These are phyloP conservation scores for Neoitamus cyanurus DNA, from an alignment of 2,888 invertebrate species.

Conservation along the genomic window DNA sequence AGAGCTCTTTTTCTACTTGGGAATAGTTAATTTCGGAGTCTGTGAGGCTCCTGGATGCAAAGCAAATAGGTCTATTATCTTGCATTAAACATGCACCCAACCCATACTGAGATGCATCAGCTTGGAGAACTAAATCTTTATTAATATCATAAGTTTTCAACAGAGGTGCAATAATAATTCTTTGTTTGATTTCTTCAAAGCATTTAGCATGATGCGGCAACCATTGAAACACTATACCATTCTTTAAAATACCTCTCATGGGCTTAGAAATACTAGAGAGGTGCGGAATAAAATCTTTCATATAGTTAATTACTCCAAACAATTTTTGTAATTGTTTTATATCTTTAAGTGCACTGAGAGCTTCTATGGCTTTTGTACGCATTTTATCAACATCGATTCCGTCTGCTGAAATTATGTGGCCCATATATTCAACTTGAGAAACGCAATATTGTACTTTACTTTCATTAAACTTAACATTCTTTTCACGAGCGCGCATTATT, in stretches of 20 bases:
- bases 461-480: conserved; percentile 46
- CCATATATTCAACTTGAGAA: background rate
- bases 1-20: conserved; percentile 53
- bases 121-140: conserved; percentile 8
- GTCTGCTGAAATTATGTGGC: background rate
- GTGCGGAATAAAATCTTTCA: conserved; percentile 28
- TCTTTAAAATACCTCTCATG: conserved; percentile 16
- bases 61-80: conserved; percentile 41
- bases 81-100: conserved; percentile 49
- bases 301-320: conserved; percentile 36
- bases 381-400: conserved; percentile 36
- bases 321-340: conserved; percentile 55
- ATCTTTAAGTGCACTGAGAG: conserved; percentile 51
- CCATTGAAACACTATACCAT: conserved; percentile 26
- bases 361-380: conserved; percentile 37
- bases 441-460: conserved; percentile 47
- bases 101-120: conserved; percentile 44
- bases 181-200: conserved; percentile 40
- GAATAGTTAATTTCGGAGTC: conserved; percentile 51
- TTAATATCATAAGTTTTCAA: conserved; percentile 42
- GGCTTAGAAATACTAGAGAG: conserved; percentile 6
- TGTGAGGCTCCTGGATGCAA: conserved; percentile 49
- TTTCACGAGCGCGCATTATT: conserved; percentile 24
- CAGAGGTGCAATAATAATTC: conserved; percentile 40
- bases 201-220: background rate